Evolutionary conservation across 1,140 invertebrate species (phyloP), one percentile per base, ranked within the genome.

Genomic region (Luehdorfia chinensis): DNA sequence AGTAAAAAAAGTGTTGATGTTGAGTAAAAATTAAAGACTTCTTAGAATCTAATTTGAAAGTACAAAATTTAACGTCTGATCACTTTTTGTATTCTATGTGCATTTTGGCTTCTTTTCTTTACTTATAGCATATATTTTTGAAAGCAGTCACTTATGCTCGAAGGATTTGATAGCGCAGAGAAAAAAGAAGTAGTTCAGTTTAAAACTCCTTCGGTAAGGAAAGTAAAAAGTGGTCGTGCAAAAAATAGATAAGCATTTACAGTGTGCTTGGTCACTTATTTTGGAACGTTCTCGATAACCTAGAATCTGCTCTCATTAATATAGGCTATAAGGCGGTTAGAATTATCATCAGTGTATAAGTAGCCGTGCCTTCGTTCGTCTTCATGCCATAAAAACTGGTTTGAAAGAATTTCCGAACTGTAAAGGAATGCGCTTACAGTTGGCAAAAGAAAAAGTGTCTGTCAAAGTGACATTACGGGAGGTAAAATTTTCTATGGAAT

Each of bases 291-390:
- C n/a, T n/a, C n/a, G n/a, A n/a, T n/a, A n/a, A n/a, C n/a, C n/a
- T n/a, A n/a, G n/a, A n/a, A n/a, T n/a, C n/a, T n/a, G n/a, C n/a
- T n/a, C n/a, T n/a, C n/a, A n/a, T n/a, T n/a, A n/a, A n/a, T n/a
- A n/a, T n/a, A n/a, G n/a, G n/a, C n/a, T n/a, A n/a, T 18, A 30
- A 11, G 39, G 39, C 39, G 60, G 53, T 62, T 57, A 67, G 37
- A 46, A 65, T 63, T 60, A 67, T 69, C 67, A 75, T 75, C 71
- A 74, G 68, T 75, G 66, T 83, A 66, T 75, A 74, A 78, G 75
- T 79, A 81, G 81, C 72, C 74, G 81, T 81, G 81, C 78, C 81
- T 85, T 85, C 81, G 79, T 75, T 77, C 75, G 69, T 80, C 73
- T 75, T 76, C 61, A 70, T 72, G 59, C 63, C 63, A 72, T 75